Evolutionary conservation across 1,140 invertebrate species (phyloP).

Genomic region (Anadara kagoshimensis): DNA sequence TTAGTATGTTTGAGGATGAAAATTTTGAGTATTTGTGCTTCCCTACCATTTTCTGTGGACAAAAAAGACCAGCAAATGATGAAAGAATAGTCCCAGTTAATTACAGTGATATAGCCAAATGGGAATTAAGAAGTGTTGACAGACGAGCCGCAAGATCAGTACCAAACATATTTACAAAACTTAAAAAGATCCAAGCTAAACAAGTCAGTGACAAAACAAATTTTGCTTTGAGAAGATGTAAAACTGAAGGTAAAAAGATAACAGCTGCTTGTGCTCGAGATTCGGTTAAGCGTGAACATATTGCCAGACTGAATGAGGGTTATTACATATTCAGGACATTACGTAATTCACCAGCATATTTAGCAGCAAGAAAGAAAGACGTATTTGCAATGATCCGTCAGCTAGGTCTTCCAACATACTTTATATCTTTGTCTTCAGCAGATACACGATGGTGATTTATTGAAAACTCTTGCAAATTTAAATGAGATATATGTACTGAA

Average conservation of each 20-base stretch:
- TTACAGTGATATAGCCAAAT: slow-evolving; percentile 41
- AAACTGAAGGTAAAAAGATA: slow-evolving; percentile 11
- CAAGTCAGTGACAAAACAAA: slow-evolving; percentile 17
- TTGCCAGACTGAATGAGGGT: slow-evolving; percentile 25
- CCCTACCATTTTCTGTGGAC: slow-evolving; percentile 44
- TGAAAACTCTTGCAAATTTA: slow-evolving; percentile 40
- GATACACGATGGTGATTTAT: slow-evolving; percentile 49
- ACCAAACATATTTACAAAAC: slow-evolving; percentile 32
- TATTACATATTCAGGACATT: slow-evolving; percentile 17
- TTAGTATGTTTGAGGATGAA: slow-evolving; percentile 36
- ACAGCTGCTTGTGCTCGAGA: background rate
- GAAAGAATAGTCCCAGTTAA: slow-evolving; percentile 29
- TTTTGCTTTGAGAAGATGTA: slow-evolving; percentile 25
- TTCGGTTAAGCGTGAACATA: background rate
- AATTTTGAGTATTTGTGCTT: slow-evolving; percentile 37
- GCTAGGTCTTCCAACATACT: slow-evolving; percentile 45
- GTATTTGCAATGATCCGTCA: slow-evolving; percentile 39
- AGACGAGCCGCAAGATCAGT: slow-evolving; percentile 32
- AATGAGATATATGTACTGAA: slow-evolving; percentile 23
- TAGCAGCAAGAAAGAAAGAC: too few species aligned
- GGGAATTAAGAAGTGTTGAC: slow-evolving; percentile 36
- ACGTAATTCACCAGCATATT: slow-evolving; percentile 23
- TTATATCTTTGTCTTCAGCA: slow-evolving; percentile 46
- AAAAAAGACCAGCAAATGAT: slow-evolving; percentile 23
- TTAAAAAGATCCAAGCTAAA: slow-evolving; percentile 35